phyloP scores from a whole-genome alignment of 2,888 invertebrate species.

The Stictocephala bisonia region DNA sequence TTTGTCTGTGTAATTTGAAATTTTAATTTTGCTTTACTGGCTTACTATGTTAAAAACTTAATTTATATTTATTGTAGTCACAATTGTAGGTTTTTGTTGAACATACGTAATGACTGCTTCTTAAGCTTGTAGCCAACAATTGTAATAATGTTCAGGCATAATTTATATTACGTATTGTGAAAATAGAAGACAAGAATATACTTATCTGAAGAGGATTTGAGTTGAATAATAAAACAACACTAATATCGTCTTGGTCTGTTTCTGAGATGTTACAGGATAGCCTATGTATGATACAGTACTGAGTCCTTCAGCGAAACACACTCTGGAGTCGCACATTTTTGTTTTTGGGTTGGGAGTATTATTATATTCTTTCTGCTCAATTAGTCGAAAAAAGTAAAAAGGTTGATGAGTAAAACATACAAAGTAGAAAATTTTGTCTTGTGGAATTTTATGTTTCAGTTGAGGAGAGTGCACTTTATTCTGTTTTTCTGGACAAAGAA shows the following conservation, averaged over 20 bases:
- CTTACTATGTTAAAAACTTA: too few relatives aligned
- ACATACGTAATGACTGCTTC: too few relatives aligned
- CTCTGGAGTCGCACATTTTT: slow-evolving; percentile 36
- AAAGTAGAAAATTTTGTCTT: slow-evolving; percentile 20
- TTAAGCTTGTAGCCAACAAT: too few relatives aligned
- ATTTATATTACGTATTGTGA: too few relatives aligned
- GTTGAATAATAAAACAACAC: slow-evolving; percentile 62
- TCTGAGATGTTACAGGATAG: slow-evolving; percentile 68
- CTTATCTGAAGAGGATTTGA: too few relatives aligned
- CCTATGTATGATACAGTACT: slow-evolving; percentile 53
- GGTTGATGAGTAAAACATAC: not conserved
- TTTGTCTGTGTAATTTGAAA: too few relatives aligned
- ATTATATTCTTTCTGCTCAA: not conserved
- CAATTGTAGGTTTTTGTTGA: too few relatives aligned
- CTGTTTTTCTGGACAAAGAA: too few relatives aligned
- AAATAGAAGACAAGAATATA: too few relatives aligned
- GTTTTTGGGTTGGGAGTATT: slow-evolving; percentile 9
- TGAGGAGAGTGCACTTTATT: slow-evolving; percentile 6
- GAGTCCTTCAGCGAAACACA: slow-evolving; percentile 39
- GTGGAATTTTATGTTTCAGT: slow-evolving; percentile 36
- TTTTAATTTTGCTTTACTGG: too few relatives aligned
- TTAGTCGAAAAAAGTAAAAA: not conserved
- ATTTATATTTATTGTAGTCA: too few relatives aligned
- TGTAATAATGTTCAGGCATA: too few relatives aligned
- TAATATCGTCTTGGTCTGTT: slow-evolving; percentile 68